Base-by-base conservation (phyloP, 2,797 vertebrate genomes). In the Peromyscus nudipes region DNA sequence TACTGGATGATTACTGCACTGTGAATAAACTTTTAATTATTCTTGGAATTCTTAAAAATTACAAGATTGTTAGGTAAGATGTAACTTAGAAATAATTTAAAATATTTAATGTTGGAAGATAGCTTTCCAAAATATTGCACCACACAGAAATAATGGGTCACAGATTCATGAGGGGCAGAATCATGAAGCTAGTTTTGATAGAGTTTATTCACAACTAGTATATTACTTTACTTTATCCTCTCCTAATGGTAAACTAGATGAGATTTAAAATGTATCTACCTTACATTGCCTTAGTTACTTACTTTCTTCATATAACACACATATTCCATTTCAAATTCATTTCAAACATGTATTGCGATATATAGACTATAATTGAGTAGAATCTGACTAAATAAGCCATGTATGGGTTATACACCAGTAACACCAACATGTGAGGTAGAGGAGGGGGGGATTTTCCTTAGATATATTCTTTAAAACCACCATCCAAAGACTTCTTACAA, bases 381-480 rank as follows among this genome's bases (percentile, higher is more conserved):
- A 95, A 92, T 81, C 2, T 43, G 49, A 86, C 89, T 46, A 91
- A 49, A 52, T 82, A n/a, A 37, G 4, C 8, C 14, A 55, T 7
- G 1, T 49, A 52, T 76, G 46, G 69, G 16, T 6, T 69, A 57
- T 57, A 21, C 2, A 37, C 65, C 11, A 6, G 2, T 69, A 67
- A 55, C 13, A 65, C 6, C 40, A 81, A 40, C 2, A 31, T 46
- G 5, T 37, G 3, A 25, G 40, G 12, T n/a, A 89, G 29, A 13
- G 13, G 19, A 21, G 3, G 29, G 27, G 6, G 49, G 12, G 1
- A 57, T 40, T 7, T 69, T 55, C 62, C 81, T 91, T 71, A 87
- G 69, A 55, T 76, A 37, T 19, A 88, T 91, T 73, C 17, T 96
- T 92, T 82, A 86, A 84, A 97, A 89, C 31, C 60, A 75, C 37